These are phyloP conservation scores for Mus pahari DNA, from an alignment of 2,113 vertebrate genomes.

Conservation along the genomic window DNA sequence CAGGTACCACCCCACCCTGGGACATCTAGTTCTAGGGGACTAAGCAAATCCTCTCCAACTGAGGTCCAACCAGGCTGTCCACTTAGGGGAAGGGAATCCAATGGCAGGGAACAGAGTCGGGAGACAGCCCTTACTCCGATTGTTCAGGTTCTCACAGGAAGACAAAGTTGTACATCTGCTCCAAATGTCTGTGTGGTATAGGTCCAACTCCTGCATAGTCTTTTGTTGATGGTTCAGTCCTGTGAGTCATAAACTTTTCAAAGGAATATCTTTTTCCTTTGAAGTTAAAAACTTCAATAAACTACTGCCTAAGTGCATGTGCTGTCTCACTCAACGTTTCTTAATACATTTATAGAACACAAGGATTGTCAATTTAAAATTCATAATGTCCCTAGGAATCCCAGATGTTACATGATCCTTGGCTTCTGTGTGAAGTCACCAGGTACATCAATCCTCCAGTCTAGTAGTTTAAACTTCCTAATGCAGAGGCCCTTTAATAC, in stretches of 20 bases:
- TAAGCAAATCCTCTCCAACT: too few species aligned
- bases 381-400: background rate
- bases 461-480: background rate
- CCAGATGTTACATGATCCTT: background rate
- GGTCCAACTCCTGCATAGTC: too few species aligned
- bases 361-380: background rate
- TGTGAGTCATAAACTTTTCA: background rate
- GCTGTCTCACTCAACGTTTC: background rate
- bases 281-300: background rate
- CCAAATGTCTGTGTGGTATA: too few species aligned
- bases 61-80: too few species aligned
- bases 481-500: background rate
- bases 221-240: too few species aligned
- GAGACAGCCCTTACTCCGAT: too few species aligned
- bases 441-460: background rate
- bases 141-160: too few species aligned
- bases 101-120: too few species aligned
- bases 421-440: background rate
- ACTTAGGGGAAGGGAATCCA: too few species aligned
- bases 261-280: background rate
- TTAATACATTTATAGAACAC: background rate
- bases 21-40: too few species aligned
- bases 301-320: background rate
- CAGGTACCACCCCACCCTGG: too few species aligned
- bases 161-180: too few species aligned